Evolutionary conservation across 2,113 vertebrate species (phyloP), one percentile per base, ranked within the genome.

Genomic region (Nothocercus nigrocapillus): DNA sequence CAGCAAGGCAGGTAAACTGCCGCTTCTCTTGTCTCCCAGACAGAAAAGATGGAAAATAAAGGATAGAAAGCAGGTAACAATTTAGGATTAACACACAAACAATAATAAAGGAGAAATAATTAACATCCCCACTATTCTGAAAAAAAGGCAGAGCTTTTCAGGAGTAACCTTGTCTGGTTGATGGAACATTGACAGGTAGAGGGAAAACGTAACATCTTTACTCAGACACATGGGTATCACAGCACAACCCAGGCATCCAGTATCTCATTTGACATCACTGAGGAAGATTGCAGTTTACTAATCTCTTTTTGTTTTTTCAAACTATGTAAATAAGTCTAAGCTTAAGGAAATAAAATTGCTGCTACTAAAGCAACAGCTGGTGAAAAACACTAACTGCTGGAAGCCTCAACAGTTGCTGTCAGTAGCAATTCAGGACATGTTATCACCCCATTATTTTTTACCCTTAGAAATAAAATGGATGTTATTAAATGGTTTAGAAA

Each of bases 401-500:
- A 85, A 93, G 53, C 44, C 25, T 91, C 82, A 89, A 69, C 67
- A 77, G 67, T 70, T 83, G 62, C 54, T 93, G 72, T 85, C 75
- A 74, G 54, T 67, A 88, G 38, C 45, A 93, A 94, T 91, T 96
- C 85, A 81, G 85, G 85, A 64, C 82, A 56, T 74, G 93, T 70
- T 93, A 81, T 94, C 82, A 77, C 36, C 27, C 54, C 56, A 44
- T 73, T 93, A 82, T 85, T 93, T 85, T 89, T 85, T 74, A 82
- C 68, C 61, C 47, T 51, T 67, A 51, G 51, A 93, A 93, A 85
- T 89, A 89, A 93, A 94, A 77, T 32, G 6, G 28, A 19, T 74
- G 82, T 78, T 93, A 90, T 75, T 77, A 90, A 96, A 91, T 19
- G 19, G 45, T 38, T 95, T 83, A 73, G 56, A 85, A 95, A 95